Percentiles rank a stretch among this genome's conserved stretches.
Conservation (phyloP, 2,888 invertebrate species). For the Isoperla grammatica region DNA sequence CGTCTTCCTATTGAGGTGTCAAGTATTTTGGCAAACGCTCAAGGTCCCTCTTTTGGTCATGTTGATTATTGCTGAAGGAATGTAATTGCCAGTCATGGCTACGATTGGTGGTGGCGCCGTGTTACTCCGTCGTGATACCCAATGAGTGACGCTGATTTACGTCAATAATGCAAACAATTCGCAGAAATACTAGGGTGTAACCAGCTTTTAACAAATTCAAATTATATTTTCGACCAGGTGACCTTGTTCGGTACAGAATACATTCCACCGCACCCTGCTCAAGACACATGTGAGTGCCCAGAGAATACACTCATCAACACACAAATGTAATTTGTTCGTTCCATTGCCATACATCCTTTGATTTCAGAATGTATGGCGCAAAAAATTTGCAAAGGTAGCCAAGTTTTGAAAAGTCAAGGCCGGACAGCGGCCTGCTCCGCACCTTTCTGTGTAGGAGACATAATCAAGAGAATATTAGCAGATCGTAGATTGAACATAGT, state of each 20-base stretch:
- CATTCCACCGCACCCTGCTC: slow-evolving; percentile 14
- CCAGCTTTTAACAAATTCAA: neutral
- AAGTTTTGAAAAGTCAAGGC: slow-evolving; percentile 23
- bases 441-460: neutral
- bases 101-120: too few relatives aligned
- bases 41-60: slow-evolving; percentile 8
- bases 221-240: slow-evolving; percentile 6
- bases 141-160: too few relatives aligned
- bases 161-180: too few relatives aligned
- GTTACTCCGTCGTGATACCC: too few relatives aligned
- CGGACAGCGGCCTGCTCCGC: slow-evolving; percentile 15
- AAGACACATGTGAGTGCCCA: neutral
- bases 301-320: slow-evolving; percentile 12
- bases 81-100: too few relatives aligned
- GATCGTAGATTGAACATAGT: slow-evolving; percentile 1
- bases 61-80: too few relatives aligned
- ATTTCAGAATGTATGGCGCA: neutral
- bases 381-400: neutral
- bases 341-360: slow-evolving; percentile 22
- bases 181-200: too few relatives aligned
- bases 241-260: slow-evolving; percentile 4
- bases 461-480: neutral
- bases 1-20: slow-evolving; percentile 22
- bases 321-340: neutral
- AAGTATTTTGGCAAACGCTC: slow-evolving; percentile 22